Percentiles rank a stretch among this genome's conserved stretches.
phyloP scores from a whole-genome alignment of 2,888 invertebrate genomes.

The Trichacis sp. region DNA sequence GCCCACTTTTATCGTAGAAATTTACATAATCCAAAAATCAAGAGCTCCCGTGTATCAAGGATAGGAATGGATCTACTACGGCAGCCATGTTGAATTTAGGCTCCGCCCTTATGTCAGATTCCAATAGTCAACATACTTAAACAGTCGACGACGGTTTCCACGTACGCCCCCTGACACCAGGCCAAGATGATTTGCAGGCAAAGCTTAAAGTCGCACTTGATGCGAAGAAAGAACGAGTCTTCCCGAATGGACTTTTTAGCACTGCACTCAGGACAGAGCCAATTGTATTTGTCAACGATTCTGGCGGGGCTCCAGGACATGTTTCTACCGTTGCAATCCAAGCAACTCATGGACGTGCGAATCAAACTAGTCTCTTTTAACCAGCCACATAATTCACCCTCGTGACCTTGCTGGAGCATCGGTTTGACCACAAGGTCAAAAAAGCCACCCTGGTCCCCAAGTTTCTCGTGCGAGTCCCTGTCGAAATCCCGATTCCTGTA shows the following conservation, averaged over 20 bases:
- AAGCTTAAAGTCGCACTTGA: constrained; percentile 75
- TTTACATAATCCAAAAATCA: too few species aligned
- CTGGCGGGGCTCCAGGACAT: constrained; percentile 71
- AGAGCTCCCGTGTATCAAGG: too few species aligned
- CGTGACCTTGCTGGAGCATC: constrained; percentile 70
- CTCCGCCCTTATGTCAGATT: too few species aligned
- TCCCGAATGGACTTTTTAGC: constrained; percentile 70
- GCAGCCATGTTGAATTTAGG: neutral
- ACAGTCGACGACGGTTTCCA: constrained; percentile 70
- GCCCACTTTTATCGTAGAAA: too few species aligned
- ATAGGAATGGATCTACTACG: too few species aligned
- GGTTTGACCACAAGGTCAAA: constrained; percentile 70
- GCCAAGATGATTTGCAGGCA: constrained; percentile 74
- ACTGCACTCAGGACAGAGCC: constrained; percentile 70
- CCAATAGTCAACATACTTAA: too few species aligned
- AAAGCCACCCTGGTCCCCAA: constrained; percentile 63
- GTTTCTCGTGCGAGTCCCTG: constrained; percentile 47
- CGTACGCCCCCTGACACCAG: constrained; percentile 77
- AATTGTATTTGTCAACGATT: constrained; percentile 71
- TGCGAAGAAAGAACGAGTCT: constrained; percentile 74
- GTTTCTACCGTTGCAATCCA: constrained; percentile 66
- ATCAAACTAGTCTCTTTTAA: constrained; percentile 71
- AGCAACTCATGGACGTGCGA: constrained; percentile 64
- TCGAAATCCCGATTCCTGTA: neutral
- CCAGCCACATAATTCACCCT: constrained; percentile 72